Conservation (phyloP, 2,113 vertebrate genomes). For the Esox niger region DNA sequence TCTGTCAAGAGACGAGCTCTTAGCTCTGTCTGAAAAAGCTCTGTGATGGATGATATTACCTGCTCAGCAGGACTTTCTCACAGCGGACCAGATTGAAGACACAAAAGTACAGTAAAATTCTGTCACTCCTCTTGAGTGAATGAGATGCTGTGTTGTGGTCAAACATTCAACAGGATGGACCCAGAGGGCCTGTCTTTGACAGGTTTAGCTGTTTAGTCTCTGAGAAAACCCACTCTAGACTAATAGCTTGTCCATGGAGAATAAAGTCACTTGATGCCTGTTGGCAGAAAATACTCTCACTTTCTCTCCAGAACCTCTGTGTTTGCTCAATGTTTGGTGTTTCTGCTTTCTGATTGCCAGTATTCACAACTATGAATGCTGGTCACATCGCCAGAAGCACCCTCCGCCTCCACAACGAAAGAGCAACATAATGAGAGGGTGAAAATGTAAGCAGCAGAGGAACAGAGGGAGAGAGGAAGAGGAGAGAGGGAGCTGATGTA, state of each 20-base stretch:
- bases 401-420: conserved; percentile 37
- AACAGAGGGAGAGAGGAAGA: neutral
- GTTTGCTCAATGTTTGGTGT: conserved; percentile 32
- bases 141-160: no score
- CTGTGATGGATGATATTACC: no score
- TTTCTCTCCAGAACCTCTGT: no score
- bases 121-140: no score
- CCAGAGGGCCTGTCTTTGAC: no score
- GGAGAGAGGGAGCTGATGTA: neutral
- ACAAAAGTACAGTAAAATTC: no score
- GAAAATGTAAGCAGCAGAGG: neutral
- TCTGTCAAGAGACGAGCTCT: neutral
- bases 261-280: neutral
- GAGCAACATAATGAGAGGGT: neutral
- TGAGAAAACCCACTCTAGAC: no score
- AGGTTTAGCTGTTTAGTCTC: neutral
- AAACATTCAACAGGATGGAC: no score
- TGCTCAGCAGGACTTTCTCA: no score
- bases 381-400: conserved; percentile 28
- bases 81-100: no score
- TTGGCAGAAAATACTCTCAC: neutral
- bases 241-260: no score
- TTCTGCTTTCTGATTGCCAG: conserved; percentile 26
- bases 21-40: no score
- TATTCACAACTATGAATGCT: neutral